Conservation (phyloP, 2,113 vertebrate species). For the Danio rerio region GRCz12tu NC_133189.1:17087501-17088000, state of each 20-base stretch:
- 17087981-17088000: neutral
- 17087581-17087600: conserved; percentile 60
- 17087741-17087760: conserved; percentile 77
- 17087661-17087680: conserved; percentile 59
- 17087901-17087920: conserved; percentile 65
- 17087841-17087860: conserved; percentile 61
- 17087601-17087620: conserved; percentile 56
- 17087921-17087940: conserved; percentile 64
- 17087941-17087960: neutral
- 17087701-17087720: conserved; percentile 81
- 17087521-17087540: conserved; percentile 73
- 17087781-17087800: conserved; percentile 74
- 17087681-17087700: conserved; percentile 65
- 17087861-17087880: conserved; percentile 62
- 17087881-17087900: conserved; percentile 67
- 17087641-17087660: conserved; percentile 59
- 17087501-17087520: neutral
- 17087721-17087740: conserved; percentile 82
- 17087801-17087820: conserved; percentile 79
- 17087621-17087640: conserved; percentile 60
- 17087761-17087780: conserved; percentile 73
- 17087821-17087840: conserved; percentile 80
- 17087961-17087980: neutral
- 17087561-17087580: conserved; percentile 73
- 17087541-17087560: conserved; percentile 56